Conservation (phyloP, 2,113 vertebrate genomes). For the Daubentonia madagascariensis region DNA sequence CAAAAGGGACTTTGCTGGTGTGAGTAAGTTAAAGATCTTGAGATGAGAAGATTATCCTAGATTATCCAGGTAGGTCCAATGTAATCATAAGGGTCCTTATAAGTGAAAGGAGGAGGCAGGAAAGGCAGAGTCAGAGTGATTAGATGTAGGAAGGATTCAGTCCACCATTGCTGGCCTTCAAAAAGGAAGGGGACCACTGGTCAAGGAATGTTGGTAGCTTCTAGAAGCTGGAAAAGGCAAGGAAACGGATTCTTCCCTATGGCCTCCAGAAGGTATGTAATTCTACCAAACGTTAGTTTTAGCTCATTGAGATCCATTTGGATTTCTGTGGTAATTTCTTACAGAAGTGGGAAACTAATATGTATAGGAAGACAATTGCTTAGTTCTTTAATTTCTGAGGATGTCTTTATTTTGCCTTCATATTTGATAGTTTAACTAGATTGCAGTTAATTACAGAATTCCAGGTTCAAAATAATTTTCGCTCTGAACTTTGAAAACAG, state of each 20-base stretch:
- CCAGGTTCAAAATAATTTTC: constrained; percentile 27
- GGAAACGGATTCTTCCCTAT: not conserved
- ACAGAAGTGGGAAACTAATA: not conserved
- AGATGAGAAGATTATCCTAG: not conserved
- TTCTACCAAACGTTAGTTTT: not conserved
- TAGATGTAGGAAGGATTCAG: not conserved
- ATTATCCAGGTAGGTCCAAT: not conserved
- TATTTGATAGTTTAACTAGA: constrained; percentile 31
- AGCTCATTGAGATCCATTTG: not conserved
- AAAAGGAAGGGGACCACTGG: not conserved
- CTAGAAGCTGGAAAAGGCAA: not conserved
- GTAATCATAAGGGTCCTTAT: not conserved
- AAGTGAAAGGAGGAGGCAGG: not conserved
- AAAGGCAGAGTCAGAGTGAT: not conserved
- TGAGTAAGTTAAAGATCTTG: not conserved
- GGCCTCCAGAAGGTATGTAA: not conserved
- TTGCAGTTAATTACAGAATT: not conserved
- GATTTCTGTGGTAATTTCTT: not conserved
- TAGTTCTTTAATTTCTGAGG: constrained; percentile 32
- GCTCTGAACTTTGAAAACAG: constrained; percentile 20
- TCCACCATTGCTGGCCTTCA: not conserved
- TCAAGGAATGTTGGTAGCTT: not conserved
- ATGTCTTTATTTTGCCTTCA: not conserved
- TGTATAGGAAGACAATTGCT: not conserved
- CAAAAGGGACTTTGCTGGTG: not conserved